Percentiles rank a stretch among this genome's conserved stretches.
Conservation (phyloP, 2,888 invertebrate species). For the Rambutsinella grinnellia region DNA sequence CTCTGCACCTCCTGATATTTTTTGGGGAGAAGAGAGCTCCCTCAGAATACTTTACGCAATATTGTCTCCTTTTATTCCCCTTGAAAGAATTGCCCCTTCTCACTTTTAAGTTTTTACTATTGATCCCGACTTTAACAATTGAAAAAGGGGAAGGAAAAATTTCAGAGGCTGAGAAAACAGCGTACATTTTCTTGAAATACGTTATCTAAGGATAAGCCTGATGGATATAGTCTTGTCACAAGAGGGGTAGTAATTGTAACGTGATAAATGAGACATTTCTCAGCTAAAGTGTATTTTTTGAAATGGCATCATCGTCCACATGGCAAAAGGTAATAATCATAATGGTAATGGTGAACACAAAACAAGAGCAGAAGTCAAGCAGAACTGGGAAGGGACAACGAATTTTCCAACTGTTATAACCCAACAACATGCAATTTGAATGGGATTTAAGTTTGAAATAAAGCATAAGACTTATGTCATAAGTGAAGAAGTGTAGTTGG, state of each 20-base stretch:
- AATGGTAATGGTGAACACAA: neutral
- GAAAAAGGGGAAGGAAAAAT: constrained; percentile 19
- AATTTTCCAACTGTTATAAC: neutral
- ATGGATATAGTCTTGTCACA: constrained; percentile 29
- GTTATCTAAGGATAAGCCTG: constrained; percentile 25
- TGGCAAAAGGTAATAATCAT: neutral
- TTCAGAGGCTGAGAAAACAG: neutral
- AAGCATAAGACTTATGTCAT: no score
- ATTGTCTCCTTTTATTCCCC: neutral
- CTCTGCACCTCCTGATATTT: neutral
- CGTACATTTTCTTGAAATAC: constrained; percentile 2
- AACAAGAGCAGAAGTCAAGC: neutral
- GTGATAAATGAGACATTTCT: constrained; percentile 25
- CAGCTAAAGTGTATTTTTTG: neutral
- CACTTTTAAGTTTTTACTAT: neutral
- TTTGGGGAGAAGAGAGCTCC: neutral
- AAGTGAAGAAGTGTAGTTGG: no score
- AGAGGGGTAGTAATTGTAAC: constrained; percentile 17
- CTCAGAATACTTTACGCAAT: neutral
- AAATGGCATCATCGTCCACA: no score
- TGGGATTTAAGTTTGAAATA: no score
- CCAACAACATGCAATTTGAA: neutral
- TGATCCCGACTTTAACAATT: constrained; percentile 12
- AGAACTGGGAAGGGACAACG: neutral
- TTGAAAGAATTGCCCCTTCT: neutral